Percentiles rank a stretch among this genome's conserved stretches.
These are phyloP conservation scores for Lepisosteus osseus DNA, from an alignment of 2,113 vertebrate genomes.

Conservation along the genomic window DNA sequence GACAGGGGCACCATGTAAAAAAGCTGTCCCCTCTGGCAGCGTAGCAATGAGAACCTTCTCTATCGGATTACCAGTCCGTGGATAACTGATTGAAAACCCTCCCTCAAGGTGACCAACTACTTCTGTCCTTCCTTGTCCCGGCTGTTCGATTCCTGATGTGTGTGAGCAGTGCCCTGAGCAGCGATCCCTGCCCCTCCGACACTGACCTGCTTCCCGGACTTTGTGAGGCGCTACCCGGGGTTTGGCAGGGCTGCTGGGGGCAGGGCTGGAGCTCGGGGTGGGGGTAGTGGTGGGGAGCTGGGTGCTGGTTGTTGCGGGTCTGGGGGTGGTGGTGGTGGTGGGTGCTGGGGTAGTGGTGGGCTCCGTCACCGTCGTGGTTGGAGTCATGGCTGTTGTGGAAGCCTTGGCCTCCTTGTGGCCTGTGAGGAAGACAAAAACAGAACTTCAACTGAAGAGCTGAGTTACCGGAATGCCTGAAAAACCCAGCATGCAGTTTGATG, in stretches of 20 bases:
- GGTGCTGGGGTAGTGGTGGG: slow-evolving; percentile 35
- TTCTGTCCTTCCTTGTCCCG: background rate
- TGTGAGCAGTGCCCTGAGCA: no score
- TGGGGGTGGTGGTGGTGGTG: slow-evolving; percentile 43
- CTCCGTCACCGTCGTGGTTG: slow-evolving; percentile 39
- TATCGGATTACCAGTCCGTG: no score
- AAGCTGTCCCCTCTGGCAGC: no score
- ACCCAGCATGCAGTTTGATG: no score
- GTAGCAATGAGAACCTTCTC: no score
- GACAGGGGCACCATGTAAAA: no score
- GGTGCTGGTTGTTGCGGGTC: slow-evolving; percentile 21
- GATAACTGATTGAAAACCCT: no score
- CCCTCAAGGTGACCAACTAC: no score
- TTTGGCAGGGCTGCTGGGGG: slow-evolving; percentile 55
- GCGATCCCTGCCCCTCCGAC: background rate
- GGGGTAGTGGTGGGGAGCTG: slow-evolving; percentile 40
- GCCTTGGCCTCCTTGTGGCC: slow-evolving; percentile 57
- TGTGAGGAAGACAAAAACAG: slow-evolving; percentile 37
- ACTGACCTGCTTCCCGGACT: slow-evolving; percentile 79
- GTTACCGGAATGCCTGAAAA: no score
- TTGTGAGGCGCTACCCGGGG: slow-evolving; percentile 60
- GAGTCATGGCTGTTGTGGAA: slow-evolving; percentile 35
- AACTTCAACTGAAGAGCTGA: no score
- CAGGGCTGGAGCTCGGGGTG: slow-evolving; percentile 33
- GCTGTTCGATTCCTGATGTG: no score